Conservation (phyloP, 2,888 invertebrate species). For the Petrolisthes manimaculis region DNA sequence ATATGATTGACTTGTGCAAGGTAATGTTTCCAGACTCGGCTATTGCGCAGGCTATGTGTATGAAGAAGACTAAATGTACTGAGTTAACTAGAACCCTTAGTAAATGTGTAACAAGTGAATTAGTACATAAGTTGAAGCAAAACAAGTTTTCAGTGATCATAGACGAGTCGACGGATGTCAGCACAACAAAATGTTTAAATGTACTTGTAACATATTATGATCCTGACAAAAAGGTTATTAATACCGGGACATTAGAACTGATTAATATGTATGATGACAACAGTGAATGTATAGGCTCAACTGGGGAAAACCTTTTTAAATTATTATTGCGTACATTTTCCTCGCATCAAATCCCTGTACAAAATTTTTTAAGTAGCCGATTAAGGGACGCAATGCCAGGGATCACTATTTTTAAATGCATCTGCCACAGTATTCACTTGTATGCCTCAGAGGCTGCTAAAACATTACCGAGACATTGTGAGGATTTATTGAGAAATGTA, state of each 20-base stretch:
- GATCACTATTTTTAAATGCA: slow-evolving; percentile 21
- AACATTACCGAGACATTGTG: slow-evolving; percentile 23
- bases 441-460: slow-evolving; percentile 33
- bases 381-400: slow-evolving; percentile 17
- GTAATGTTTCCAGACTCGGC: too few species aligned
- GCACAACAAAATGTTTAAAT: background rate
- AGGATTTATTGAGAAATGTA: slow-evolving; percentile 11
- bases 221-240: background rate
- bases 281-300: slow-evolving; percentile 5
- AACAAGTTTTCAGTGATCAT: slow-evolving; percentile 29
- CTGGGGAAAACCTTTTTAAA: slow-evolving; percentile 8
- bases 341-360: slow-evolving; percentile 4
- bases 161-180: slow-evolving; percentile 30
- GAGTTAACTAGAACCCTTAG: background rate
- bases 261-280: background rate
- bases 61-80: slow-evolving; percentile 20
- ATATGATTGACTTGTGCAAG: too few species aligned
- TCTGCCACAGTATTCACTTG: slow-evolving; percentile 27
- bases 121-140: background rate
- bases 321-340: background rate
- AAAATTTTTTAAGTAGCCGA: slow-evolving; percentile 25
- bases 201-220: slow-evolving; percentile 27
- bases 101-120: background rate
- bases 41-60: too few species aligned
- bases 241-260: slow-evolving; percentile 14